Evolutionary conservation across 2,888 invertebrate genomes (phyloP).

Genomic region (Idaea aversata): DNA sequence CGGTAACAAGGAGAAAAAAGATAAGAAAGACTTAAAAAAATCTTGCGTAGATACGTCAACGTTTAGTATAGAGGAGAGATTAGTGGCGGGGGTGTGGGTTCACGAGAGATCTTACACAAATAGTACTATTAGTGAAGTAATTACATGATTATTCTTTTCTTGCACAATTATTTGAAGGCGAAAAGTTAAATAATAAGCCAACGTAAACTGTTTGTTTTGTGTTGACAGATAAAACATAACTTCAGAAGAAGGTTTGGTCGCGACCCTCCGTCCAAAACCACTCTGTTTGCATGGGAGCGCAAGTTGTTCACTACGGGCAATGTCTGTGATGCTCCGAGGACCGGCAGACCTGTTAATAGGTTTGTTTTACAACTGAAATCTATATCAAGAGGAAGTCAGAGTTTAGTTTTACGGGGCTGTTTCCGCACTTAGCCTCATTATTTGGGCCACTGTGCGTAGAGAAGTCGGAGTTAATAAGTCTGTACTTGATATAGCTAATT

Average conservation of each 20-base stretch:
- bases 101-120: conserved; percentile 63
- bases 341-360: conserved; percentile 57
- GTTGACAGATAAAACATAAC: conserved; percentile 58
- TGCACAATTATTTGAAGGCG: background rate
- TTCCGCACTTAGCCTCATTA: too few relatives aligned
- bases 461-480: too few relatives aligned
- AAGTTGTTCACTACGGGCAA: conserved; percentile 62
- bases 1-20: conserved; percentile 11
- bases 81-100: conserved; percentile 73
- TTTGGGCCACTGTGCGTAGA: too few relatives aligned
- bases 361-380: conserved; percentile 14
- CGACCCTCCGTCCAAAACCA: conserved; percentile 60
- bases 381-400: background rate
- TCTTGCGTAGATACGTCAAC: conserved; percentile 47
- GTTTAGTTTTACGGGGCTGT: too few relatives aligned
- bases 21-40: conserved; percentile 23
- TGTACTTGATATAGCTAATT: too few relatives aligned
- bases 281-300: conserved; percentile 57
- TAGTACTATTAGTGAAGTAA: conserved; percentile 45
- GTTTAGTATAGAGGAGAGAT: conserved; percentile 63
- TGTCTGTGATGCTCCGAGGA: conserved; percentile 60
- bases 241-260: conserved; percentile 61
- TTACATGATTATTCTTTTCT: background rate
- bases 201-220: conserved; percentile 11
- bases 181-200: background rate